Evolutionary conservation across 2,888 invertebrate genomes (phyloP).

Genomic region (Hyposoter didymator): DNA sequence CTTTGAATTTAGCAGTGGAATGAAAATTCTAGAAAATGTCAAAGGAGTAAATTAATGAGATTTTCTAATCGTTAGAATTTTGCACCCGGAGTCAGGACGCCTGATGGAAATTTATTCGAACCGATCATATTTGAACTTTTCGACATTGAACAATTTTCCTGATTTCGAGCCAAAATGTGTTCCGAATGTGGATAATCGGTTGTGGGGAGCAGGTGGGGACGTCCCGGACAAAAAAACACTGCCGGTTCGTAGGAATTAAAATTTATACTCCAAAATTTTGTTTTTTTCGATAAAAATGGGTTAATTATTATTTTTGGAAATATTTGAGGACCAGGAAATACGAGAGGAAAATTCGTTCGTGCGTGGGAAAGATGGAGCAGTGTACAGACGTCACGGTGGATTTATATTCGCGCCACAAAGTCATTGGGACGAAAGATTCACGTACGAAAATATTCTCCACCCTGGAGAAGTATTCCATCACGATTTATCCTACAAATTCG

Average conservation of each 20-base stretch:
- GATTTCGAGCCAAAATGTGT: constrained; percentile 68
- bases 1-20: not conserved
- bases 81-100: constrained; percentile 84
- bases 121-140: constrained; percentile 87
- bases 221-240: constrained; percentile 10
- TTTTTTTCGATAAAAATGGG: not conserved
- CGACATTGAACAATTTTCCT: constrained; percentile 85
- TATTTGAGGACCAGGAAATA: not conserved
- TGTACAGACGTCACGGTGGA: constrained; percentile 85
- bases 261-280: not conserved
- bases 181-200: constrained; percentile 67
- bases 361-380: constrained; percentile 83
- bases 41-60: not conserved
- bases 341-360: constrained; percentile 47
- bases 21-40: not conserved
- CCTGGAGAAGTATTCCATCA: constrained; percentile 84
- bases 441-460: constrained; percentile 83
- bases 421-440: constrained; percentile 84
- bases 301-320: not conserved
- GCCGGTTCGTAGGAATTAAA: constrained; percentile 9
- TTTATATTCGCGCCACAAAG: constrained; percentile 87
- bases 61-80: constrained; percentile 75
- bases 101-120: constrained; percentile 86
- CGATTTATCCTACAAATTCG: constrained; percentile 84
- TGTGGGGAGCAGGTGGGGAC: constrained; percentile 44